These are phyloP conservation scores for Oikopleura albicans DNA, from an alignment of 23 tunicate genomes.

Conservation along the genomic window DNA sequence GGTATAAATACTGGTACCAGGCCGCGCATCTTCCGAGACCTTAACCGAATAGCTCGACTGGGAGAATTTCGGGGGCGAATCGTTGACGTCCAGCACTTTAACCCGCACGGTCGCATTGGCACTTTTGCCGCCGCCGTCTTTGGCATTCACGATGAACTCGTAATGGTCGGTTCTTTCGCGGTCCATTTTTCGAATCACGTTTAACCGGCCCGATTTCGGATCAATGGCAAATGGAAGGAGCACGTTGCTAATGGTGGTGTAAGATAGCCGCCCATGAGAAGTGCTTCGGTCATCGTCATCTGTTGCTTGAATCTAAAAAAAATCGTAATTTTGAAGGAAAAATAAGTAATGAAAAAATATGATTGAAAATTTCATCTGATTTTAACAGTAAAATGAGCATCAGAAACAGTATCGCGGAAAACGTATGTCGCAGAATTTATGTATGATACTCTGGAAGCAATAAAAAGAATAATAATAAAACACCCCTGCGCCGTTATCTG, in stretches of 20 bases:
- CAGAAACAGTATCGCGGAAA: no score
- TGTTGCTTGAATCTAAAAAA: neutral
- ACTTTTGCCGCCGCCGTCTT: slow-evolving; percentile 32
- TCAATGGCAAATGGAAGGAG: slow-evolving; percentile 25
- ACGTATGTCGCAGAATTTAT: no score
- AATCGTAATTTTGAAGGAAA: no score
- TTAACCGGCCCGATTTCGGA: slow-evolving; percentile 30
- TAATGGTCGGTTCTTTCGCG: slow-evolving; percentile 26
- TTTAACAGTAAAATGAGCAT: no score
- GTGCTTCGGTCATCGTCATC: neutral
- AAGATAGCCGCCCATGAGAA: neutral
- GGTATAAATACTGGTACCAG: slow-evolving; percentile 24
- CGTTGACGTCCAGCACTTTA: slow-evolving; percentile 30
- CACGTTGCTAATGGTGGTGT: neutral
- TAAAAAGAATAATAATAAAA: no score
- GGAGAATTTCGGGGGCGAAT: slow-evolving; percentile 43
- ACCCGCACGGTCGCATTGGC: neutral
- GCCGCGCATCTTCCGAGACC: slow-evolving; percentile 28
- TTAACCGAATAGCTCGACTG: slow-evolving; percentile 26
- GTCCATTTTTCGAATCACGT: slow-evolving; percentile 26
- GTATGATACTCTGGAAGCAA: no score
- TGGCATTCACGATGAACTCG: slow-evolving; percentile 32
- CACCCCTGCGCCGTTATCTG: no score
- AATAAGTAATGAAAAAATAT: no score
- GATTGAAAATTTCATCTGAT: no score